Evolutionary conservation across 2,113 vertebrate species (phyloP).

Genomic region (Rhinogobius similis): DNA sequence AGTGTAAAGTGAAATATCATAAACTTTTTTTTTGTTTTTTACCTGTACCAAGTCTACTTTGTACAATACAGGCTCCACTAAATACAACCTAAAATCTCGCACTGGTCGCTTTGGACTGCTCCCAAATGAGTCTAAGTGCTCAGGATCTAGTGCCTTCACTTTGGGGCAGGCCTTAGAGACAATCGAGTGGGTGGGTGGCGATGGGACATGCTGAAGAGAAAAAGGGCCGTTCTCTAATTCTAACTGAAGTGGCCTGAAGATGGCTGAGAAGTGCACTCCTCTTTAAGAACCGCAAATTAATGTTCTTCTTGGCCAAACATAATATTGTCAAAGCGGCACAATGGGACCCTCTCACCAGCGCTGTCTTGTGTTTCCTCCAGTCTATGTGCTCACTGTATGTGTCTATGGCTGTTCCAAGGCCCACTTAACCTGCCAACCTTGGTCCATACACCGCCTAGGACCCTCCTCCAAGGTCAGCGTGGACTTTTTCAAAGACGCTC

Average conservation of each 20-base stretch:
- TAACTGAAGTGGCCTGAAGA: constrained; percentile 69
- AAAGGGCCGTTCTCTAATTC: constrained; percentile 53
- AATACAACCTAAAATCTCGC: constrained; percentile 20
- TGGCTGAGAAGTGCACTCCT: constrained; percentile 72
- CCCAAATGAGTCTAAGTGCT: constrained; percentile 32
- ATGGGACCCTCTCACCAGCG: constrained; percentile 58
- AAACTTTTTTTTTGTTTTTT: too few relatives aligned
- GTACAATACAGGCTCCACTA: constrained; percentile 16
- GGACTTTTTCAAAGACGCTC: constrained; percentile 70
- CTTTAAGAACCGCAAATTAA: constrained; percentile 74
- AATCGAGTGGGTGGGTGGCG: constrained; percentile 63
- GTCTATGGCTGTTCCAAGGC: constrained; percentile 47
- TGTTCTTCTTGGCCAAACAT: constrained; percentile 78
- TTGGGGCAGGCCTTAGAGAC: constrained; percentile 46
- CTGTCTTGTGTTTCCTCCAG: constrained; percentile 43
- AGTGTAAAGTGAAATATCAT: background rate
- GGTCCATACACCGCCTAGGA: constrained; percentile 39
- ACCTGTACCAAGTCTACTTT: background rate
- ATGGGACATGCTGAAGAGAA: constrained; percentile 41
- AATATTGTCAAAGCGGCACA: constrained; percentile 75
- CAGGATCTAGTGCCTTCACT: constrained; percentile 38
- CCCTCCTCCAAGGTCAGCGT: constrained; percentile 68
- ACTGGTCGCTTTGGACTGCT: constrained; percentile 6
- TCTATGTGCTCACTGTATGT: constrained; percentile 54
- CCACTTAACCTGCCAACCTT: constrained; percentile 71